These are phyloP conservation scores for Eidolon helvum DNA, from an alignment of 2,113 vertebrate genomes.

Conservation along the genomic window DNA sequence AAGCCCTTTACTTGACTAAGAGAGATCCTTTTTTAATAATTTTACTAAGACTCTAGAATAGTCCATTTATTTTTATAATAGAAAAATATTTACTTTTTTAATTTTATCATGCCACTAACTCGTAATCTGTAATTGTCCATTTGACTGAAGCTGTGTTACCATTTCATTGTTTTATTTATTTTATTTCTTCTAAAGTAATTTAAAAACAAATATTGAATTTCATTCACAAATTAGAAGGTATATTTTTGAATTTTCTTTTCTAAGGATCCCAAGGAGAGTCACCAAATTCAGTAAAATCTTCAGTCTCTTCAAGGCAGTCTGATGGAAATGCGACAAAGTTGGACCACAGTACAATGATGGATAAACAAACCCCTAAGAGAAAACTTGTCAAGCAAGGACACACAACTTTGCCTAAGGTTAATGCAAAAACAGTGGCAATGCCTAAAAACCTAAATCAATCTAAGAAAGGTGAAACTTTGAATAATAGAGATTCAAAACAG, in stretches of 20 bases:
- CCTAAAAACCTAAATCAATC: conserved; percentile 78
- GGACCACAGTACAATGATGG: conserved; percentile 74
- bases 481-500: conserved; percentile 81
- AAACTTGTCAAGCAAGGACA: conserved; percentile 83
- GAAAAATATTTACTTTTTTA: background rate
- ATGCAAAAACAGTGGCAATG: conserved; percentile 82
- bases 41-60: background rate
- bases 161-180: conserved; percentile 35
- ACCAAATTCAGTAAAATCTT: conserved; percentile 84
- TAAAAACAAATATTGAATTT: conserved; percentile 50
- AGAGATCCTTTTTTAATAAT: conserved; percentile 17
- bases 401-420: conserved; percentile 80
- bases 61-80: background rate
- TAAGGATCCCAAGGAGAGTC: conserved; percentile 86
- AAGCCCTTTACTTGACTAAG: conserved; percentile 35
- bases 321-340: conserved; percentile 85
- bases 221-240: conserved; percentile 33
- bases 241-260: conserved; percentile 68
- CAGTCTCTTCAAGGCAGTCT: conserved; percentile 87
- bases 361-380: conserved; percentile 85
- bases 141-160: background rate
- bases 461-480: conserved; percentile 76
- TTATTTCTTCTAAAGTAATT: conserved; percentile 55
- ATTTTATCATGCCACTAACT: background rate
- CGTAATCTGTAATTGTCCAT: conserved; percentile 4